A percentile compares a stretch with the other conserved stretches of the same genome.
Evolutionary conservation across 2,113 vertebrate species (phyloP).

Genomic region (Ctenodactylus gundi): DNA sequence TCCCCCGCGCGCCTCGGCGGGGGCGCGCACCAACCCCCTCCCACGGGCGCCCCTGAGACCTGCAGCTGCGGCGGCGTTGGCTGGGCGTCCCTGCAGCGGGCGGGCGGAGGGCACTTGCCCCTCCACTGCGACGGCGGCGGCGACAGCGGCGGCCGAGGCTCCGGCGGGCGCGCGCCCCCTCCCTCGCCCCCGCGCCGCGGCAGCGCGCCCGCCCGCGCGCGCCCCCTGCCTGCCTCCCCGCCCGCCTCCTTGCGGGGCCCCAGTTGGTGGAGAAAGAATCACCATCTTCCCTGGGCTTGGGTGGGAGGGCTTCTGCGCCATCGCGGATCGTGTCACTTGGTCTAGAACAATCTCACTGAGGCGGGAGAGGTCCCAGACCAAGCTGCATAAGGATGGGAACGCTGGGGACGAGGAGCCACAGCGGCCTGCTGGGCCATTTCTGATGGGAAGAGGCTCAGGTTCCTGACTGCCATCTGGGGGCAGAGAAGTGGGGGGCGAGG

Average conservation of each 20-base stretch:
- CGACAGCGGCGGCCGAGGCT: background rate
- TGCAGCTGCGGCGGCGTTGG: constrained; percentile 62
- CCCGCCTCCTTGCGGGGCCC: constrained; percentile 47
- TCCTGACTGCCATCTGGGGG: background rate
- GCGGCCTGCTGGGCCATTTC: background rate
- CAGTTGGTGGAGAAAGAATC: background rate
- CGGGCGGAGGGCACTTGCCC: constrained; percentile 45
- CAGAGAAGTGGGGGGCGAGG: background rate
- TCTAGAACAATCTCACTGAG: background rate
- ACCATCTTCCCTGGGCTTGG: background rate
- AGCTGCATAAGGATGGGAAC: background rate
- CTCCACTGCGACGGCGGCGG: constrained; percentile 61
- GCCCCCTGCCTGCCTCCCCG: constrained; percentile 62
- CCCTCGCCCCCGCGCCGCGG: constrained; percentile 61
- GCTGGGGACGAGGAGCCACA: no score
- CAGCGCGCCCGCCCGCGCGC: constrained; percentile 68
- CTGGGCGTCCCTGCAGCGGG: constrained; percentile 62
- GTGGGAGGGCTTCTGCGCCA: background rate
- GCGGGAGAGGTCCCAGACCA: background rate
- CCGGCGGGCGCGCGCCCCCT: constrained; percentile 53
- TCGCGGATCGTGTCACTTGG: background rate
- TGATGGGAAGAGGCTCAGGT: background rate
- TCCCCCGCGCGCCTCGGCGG: constrained; percentile 7
- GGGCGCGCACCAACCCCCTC: constrained; percentile 48
- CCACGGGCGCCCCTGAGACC: constrained; percentile 66